Conservation (phyloP, 1,140 invertebrate genomes). For the Temnothorax longispinosus region DNA sequence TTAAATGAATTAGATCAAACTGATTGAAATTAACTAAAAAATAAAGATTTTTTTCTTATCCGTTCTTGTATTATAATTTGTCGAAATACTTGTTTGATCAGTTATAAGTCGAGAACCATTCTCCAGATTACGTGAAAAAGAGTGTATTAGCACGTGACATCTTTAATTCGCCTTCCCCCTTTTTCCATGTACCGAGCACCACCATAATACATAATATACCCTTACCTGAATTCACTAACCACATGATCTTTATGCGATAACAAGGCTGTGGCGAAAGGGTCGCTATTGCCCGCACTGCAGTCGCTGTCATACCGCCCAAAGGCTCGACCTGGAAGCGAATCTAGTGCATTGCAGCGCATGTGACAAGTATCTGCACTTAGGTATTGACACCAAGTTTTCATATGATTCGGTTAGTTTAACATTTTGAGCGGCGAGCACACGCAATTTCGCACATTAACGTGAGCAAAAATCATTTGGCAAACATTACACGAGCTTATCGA, state of each 20-base stretch:
- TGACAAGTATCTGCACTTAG: conserved; percentile 87
- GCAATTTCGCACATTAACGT: background rate
- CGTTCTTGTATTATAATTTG: background rate
- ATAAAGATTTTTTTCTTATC: background rate
- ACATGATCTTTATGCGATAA: conserved; percentile 84
- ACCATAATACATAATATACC: conserved; percentile 47
- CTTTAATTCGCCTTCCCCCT: background rate
- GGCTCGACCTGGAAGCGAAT: conserved; percentile 85
- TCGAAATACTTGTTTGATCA: background rate
- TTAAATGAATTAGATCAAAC: background rate
- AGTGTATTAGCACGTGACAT: background rate
- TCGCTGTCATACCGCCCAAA: conserved; percentile 85
- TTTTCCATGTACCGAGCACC: conserved; percentile 28
- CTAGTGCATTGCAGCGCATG: conserved; percentile 86
- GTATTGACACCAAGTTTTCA: conserved; percentile 82
- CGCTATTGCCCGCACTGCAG: conserved; percentile 86
- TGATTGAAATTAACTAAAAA: background rate
- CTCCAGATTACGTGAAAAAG: background rate
- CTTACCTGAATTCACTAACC: conserved; percentile 80
- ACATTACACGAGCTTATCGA: background rate
- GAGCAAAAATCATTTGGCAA: background rate
- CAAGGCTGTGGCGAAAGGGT: conserved; percentile 86
- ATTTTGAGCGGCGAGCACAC: conserved; percentile 21
- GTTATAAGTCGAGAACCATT: background rate
- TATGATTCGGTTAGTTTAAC: conserved; percentile 69